Base-by-base conservation (phyloP, 2,888 invertebrate genomes). In the Lycophotia porphyrea region DNA sequence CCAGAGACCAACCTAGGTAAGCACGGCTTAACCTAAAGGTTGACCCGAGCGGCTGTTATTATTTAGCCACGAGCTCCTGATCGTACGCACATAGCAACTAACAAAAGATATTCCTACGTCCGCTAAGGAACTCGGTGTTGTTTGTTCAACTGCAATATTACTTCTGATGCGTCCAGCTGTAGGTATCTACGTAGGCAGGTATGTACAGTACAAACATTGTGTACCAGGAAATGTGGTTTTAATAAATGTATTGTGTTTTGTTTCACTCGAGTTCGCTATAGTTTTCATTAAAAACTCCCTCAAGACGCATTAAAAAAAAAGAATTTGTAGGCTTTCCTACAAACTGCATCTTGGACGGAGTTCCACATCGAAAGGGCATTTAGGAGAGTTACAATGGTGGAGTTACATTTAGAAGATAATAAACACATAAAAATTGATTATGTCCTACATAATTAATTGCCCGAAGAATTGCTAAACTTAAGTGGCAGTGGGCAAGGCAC, bases 121-220 rank as follows among this genome's bases (percentile, higher is more conserved):
- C 49, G 65, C 71, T 60, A 60, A 73, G 60, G 39, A 74, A 78
- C 68, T 42, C 52, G 47, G 63, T 42, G 13, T 11, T 88, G 70
- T 87, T 88, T 88, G 66, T 70, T 47, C 87, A 87, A 88, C 71
- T 87, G 87, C 71, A 65, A 49, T 58, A 72, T 76, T 65, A 66
- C 52, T 75, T 80, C 78, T 68, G 71, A 75, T 67, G 72, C 65
- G 61, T 68, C 71, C 86, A 78, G 64, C 71, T 80, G 49, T 42
- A 80, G 27, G 55, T 80, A 49, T 24, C 18, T 21, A 55, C 13
- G 9, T 44, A 58, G 13, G 9, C 21, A 18, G 18, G 42, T 52
- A 60, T 36, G 39, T 60, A 52, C 9, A 58, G 42, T 36, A 47
- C 55, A 65, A 65, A 78, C 15, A 79, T 27, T 24, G 47, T 13